These are phyloP conservation scores for Ceramica pisi DNA, from an alignment of 2,888 invertebrate species.

Conservation along the genomic window DNA sequence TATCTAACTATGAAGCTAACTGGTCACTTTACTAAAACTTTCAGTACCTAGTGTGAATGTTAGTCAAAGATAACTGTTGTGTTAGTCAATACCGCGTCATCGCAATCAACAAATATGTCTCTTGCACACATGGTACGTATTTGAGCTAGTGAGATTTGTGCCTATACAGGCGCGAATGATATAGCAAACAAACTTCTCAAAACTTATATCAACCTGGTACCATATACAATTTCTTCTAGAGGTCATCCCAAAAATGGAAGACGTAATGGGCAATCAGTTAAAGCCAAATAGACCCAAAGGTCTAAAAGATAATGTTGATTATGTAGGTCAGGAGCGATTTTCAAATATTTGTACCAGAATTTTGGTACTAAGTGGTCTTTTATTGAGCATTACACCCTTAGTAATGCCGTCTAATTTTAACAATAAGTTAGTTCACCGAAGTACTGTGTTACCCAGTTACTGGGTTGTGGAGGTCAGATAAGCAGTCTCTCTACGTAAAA, in stretches of 20 bases:
- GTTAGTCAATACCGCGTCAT: conserved; percentile 19
- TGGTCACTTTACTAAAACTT: not conserved
- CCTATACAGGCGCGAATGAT: not conserved
- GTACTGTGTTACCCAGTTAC: too few species aligned
- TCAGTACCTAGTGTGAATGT: not conserved
- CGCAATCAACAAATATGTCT: conserved; percentile 7
- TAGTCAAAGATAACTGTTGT: conserved; percentile 21
- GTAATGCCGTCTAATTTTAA: conserved; percentile 3
- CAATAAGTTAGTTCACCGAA: too few species aligned
- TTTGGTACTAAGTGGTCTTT: conserved; percentile 2
- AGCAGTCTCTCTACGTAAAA: too few species aligned
- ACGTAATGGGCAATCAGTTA: not conserved
- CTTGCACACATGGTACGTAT: not conserved
- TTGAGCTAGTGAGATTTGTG: not conserved
- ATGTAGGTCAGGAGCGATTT: conserved; percentile 10
- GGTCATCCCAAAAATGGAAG: not conserved
- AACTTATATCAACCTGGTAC: not conserved
- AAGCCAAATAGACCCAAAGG: not conserved
- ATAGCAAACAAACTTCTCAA: not conserved
- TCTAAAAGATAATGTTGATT: not conserved
- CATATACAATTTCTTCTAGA: not conserved
- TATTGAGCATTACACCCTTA: not conserved
- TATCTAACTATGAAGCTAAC: not conserved
- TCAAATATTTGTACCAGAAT: conserved; percentile 3
- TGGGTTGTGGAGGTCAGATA: too few species aligned